Evolutionary conservation across 2,888 invertebrate species (phyloP).

Genomic region (Chromoteleia sp.): DNA sequence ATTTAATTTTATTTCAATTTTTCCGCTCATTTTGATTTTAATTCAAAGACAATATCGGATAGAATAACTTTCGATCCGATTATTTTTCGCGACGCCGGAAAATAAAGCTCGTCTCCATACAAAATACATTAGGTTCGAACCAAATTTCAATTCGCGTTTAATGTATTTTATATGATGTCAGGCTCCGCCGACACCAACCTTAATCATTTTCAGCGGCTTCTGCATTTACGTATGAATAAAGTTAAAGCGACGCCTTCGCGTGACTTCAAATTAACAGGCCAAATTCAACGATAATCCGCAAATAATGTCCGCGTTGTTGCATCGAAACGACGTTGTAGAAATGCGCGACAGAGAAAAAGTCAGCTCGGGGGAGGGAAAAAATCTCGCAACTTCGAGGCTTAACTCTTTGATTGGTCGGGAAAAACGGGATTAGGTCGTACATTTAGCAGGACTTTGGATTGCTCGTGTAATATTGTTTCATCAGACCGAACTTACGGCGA

Average conservation of each 20-base stretch:
- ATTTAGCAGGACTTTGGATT: slow-evolving; percentile 42
- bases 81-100: neutral
- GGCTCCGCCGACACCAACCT: neutral
- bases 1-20: neutral
- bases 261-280: slow-evolving; percentile 9
- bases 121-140: slow-evolving; percentile 34
- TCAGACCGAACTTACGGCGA: slow-evolving; percentile 31
- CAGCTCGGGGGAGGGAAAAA: neutral
- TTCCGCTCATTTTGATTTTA: neutral
- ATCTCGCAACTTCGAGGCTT: slow-evolving; percentile 21
- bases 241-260: slow-evolving; percentile 4
- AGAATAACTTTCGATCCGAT: slow-evolving; percentile 2
- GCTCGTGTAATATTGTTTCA: slow-evolving; percentile 52
- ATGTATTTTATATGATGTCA: slow-evolving; percentile 36
- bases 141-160: slow-evolving; percentile 35
- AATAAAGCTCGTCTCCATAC: slow-evolving; percentile 19
- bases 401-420: slow-evolving; percentile 41
- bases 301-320: neutral
- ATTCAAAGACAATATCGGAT: neutral
- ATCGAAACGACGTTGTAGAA: neutral
- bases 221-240: slow-evolving; percentile 19
- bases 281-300: slow-evolving; percentile 8
- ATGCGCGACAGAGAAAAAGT: neutral
- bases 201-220: slow-evolving; percentile 18
- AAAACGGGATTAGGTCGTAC: slow-evolving; percentile 47